phyloP scores from a whole-genome alignment of 2,113 vertebrate species.

The Syrmaticus mikado region DNA sequence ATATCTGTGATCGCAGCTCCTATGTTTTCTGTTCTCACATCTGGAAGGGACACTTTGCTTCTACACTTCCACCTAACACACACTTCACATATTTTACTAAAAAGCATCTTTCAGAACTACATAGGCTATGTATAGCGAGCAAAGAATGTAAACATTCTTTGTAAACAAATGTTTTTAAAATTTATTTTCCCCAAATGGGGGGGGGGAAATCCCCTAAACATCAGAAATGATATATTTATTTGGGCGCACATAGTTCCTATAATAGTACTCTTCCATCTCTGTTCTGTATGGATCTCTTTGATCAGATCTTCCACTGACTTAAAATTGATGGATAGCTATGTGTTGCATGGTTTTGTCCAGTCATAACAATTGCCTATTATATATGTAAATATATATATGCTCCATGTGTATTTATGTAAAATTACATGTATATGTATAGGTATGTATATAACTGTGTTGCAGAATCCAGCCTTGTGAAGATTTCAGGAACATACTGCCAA shows the following conservation, averaged over 20 bases:
- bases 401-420: not conserved
- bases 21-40: not conserved
- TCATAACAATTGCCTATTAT: not conserved
- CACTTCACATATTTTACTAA: not conserved
- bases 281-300: not conserved
- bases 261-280: not conserved
- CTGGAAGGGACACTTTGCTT: not conserved
- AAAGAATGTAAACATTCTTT: not conserved
- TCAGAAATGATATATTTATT: not conserved
- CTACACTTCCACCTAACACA: not conserved
- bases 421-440: fast-evolving
- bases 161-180: not conserved
- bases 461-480: not conserved
- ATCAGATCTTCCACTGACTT: not conserved
- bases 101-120: not conserved
- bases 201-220: not conserved
- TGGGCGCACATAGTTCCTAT: not conserved
- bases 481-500: not conserved
- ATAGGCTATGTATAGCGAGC: not conserved
- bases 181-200: not conserved
- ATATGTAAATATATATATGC: not conserved
- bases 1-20: not conserved
- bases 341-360: not conserved
- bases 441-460: not conserved
- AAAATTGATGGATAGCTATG: not conserved